Percentiles rank a stretch among this genome's conserved stretches.
Conservation (phyloP, 2,888 invertebrate genomes). For the Miltochrista miniata region DNA sequence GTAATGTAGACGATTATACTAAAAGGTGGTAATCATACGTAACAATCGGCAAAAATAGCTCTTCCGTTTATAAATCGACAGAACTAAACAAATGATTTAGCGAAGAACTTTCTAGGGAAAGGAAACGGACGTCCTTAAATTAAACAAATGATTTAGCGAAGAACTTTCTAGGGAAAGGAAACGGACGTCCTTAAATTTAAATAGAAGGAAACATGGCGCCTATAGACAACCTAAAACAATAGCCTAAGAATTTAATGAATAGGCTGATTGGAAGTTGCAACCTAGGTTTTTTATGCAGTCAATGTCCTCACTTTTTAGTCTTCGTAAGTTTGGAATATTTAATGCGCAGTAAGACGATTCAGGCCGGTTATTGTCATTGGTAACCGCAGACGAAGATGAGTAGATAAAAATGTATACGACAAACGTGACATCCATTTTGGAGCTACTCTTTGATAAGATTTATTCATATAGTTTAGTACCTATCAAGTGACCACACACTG, state of each 20-base stretch:
- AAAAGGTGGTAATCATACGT: slow-evolving; percentile 20
- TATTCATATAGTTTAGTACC: slow-evolving; percentile 12
- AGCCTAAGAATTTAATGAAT: slow-evolving; percentile 48
- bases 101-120: slow-evolving; percentile 55
- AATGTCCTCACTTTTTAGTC: slow-evolving; percentile 30
- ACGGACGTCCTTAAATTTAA: slow-evolving; percentile 73
- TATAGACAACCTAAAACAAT: slow-evolving; percentile 59
- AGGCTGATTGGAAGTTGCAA: slow-evolving; percentile 26
- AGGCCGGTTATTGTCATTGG: neutral
- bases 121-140: slow-evolving; percentile 80
- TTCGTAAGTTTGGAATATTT: slow-evolving; percentile 21
- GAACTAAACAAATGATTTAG: slow-evolving; percentile 42
- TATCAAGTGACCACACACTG: neutral
- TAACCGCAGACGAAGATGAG: neutral
- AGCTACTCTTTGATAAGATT: slow-evolving; percentile 16
- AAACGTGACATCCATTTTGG: slow-evolving; percentile 22
- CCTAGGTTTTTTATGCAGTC: slow-evolving; percentile 17
- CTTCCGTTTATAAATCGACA: slow-evolving; percentile 56
- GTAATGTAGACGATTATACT: slow-evolving; percentile 14
- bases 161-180: slow-evolving; percentile 67
- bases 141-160: slow-evolving; percentile 41
- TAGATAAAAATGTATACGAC: slow-evolving; percentile 6
- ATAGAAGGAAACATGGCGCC: slow-evolving; percentile 64
- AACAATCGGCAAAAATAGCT: slow-evolving; percentile 41
- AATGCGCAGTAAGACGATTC: slow-evolving; percentile 19